A percentile compares a stretch with the other conserved stretches of the same genome.
These are phyloP conservation scores for Corythaeola cristata DNA, from an alignment of 2,113 vertebrate genomes.

Conservation along the genomic window DNA sequence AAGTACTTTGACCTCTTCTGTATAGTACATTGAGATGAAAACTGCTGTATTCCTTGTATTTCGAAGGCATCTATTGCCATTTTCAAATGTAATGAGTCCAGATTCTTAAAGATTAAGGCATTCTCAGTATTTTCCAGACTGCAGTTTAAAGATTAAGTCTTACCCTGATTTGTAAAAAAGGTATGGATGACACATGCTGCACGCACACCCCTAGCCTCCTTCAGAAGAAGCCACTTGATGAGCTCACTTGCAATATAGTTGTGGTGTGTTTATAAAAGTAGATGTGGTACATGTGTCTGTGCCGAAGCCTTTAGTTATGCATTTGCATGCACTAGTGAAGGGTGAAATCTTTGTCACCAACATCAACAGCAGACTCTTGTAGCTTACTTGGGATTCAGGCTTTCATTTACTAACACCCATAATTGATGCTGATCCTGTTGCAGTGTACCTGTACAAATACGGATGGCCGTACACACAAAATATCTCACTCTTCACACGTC, in stretches of 20 bases:
- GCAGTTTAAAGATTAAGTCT: background rate
- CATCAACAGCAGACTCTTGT: background rate
- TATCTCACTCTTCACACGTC: background rate
- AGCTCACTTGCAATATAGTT: background rate
- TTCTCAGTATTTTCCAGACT: background rate
- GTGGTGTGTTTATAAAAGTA: background rate
- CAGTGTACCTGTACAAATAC: background rate
- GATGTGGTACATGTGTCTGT: background rate
- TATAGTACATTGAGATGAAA: background rate
- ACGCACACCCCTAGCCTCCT: background rate
- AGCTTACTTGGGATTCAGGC: background rate
- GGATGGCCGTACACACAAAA: background rate
- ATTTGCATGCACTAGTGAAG: background rate
- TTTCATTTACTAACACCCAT: background rate
- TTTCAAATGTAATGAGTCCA: background rate
- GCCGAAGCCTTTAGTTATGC: background rate
- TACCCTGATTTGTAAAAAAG: background rate
- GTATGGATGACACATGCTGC: background rate
- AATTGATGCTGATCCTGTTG: background rate
- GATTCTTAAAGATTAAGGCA: background rate
- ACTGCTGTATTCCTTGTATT: background rate
- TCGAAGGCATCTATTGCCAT: background rate
- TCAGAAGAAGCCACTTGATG: background rate
- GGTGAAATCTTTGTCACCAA: background rate
- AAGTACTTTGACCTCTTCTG: background rate